Evolutionary conservation across 1,140 invertebrate genomes (phyloP).

Genomic region (Oppia nitens): DNA sequence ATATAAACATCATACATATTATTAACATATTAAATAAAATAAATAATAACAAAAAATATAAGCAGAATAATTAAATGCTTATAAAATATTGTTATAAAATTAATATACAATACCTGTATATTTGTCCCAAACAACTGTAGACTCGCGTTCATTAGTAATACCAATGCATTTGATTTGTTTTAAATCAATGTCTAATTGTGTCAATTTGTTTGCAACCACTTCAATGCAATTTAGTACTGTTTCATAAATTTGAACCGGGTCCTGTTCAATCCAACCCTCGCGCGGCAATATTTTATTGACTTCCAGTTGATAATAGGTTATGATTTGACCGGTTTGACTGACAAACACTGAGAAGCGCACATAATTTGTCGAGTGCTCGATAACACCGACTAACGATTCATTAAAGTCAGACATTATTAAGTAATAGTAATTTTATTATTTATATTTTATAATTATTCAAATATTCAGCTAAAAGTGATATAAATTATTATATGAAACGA

Average conservation of each 20-base stretch:
- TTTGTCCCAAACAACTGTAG: slow-evolving; percentile 79
- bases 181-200: slow-evolving; percentile 43
- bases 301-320: slow-evolving; percentile 68
- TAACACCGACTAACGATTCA: slow-evolving; percentile 42
- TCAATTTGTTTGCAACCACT: slow-evolving; percentile 41
- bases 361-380: slow-evolving; percentile 88
- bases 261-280: slow-evolving; percentile 89
- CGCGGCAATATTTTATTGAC: slow-evolving; percentile 56
- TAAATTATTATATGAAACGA: too few species aligned
- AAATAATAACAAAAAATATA: too few species aligned
- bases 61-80: too few species aligned
- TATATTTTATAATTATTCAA: too few species aligned
- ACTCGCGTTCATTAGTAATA: slow-evolving; percentile 86
- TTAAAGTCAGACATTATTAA: too few species aligned
- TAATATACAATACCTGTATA: slow-evolving; percentile 44
- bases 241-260: slow-evolving; percentile 61
- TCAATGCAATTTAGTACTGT: slow-evolving; percentile 63
- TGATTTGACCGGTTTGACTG: slow-evolving; percentile 57
- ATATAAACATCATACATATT: too few species aligned
- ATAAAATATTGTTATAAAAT: background rate
- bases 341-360: slow-evolving; percentile 82
- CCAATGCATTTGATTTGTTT: slow-evolving; percentile 49
- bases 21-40: too few species aligned
- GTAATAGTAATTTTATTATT: too few species aligned
- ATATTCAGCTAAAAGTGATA: too few species aligned